These are phyloP conservation scores for Gastracanthus pulcherrimus DNA, from an alignment of 2,888 invertebrate species.

Conservation along the genomic window DNA sequence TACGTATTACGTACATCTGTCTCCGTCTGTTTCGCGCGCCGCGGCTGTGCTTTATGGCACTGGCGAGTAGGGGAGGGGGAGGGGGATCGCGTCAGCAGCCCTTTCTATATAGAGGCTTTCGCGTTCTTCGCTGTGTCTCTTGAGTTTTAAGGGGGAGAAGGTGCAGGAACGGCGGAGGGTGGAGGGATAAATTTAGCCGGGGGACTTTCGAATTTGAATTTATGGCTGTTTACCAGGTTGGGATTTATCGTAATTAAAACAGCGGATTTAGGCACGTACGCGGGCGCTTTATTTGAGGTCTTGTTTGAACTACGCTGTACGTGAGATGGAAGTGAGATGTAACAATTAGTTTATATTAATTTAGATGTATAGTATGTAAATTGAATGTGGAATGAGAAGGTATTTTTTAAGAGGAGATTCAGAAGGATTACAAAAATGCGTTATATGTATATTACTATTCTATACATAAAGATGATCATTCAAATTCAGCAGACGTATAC, in stretches of 20 bases:
- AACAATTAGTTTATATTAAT: neutral
- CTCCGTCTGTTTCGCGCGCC: constrained; percentile 66
- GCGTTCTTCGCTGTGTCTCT: neutral
- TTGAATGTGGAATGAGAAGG: neutral
- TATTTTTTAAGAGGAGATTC: neutral
- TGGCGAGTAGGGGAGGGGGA: constrained; percentile 23
- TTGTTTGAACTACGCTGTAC: neutral
- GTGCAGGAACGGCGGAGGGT: too few species aligned
- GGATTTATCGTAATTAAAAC: constrained; percentile 38
- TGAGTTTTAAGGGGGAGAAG: constrained; percentile 28
- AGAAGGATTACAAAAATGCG: too few species aligned
- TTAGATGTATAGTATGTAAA: neutral
- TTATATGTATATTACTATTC: neutral
- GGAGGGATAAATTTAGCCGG: constrained; percentile 19
- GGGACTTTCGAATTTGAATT: constrained; percentile 44
- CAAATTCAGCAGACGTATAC: neutral
- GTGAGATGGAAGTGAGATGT: too few species aligned
- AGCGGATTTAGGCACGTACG: neutral
- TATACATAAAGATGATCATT: neutral
- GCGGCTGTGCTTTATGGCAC: constrained; percentile 61
- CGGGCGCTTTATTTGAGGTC: neutral
- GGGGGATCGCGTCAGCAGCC: constrained; percentile 2
- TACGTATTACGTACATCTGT: constrained; percentile 58
- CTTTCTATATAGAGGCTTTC: too few species aligned
- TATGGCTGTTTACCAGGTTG: constrained; percentile 23